Evolutionary conservation across 2,797 vertebrate genomes (phyloP).

Genomic region (Xyrichtys novacula): DNA sequence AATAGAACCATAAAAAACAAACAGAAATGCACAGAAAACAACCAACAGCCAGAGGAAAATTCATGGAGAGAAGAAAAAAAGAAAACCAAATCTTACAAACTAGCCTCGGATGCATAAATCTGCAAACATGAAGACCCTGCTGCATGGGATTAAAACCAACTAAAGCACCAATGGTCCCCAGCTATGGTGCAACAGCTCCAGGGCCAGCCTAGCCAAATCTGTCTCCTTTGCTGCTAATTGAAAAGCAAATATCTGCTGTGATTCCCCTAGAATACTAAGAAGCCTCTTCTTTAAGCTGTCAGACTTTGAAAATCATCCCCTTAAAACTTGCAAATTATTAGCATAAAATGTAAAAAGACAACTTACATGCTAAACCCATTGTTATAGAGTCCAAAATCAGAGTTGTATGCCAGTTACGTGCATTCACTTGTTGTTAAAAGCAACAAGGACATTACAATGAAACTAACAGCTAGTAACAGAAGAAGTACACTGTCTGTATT

Average conservation of each 20-base stretch:
- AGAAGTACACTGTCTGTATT: conserved; percentile 10
- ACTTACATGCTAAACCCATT: not conserved
- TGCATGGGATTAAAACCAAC: not conserved
- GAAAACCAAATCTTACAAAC: no score
- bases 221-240: not conserved
- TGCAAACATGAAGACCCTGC: not conserved
- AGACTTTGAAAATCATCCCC: no score
- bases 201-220: not conserved
- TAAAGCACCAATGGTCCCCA: not conserved
- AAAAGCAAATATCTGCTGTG: no score
- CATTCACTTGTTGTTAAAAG: conserved; percentile 21
- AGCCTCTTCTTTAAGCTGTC: no score
- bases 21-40: no score
- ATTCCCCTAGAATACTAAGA: not conserved
- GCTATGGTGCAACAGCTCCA: not conserved
- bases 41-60: no score
- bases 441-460: conserved; percentile 14
- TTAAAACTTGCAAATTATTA: not conserved
- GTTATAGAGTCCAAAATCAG: not conserved
- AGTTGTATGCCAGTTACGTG: not conserved
- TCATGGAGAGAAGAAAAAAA: no score
- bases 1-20: no score
- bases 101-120: not conserved
- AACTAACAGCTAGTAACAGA: conserved; percentile 2
- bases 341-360: not conserved